Conservation (phyloP, 2,797 vertebrate species). For the Danio jaintianensis region DNA sequence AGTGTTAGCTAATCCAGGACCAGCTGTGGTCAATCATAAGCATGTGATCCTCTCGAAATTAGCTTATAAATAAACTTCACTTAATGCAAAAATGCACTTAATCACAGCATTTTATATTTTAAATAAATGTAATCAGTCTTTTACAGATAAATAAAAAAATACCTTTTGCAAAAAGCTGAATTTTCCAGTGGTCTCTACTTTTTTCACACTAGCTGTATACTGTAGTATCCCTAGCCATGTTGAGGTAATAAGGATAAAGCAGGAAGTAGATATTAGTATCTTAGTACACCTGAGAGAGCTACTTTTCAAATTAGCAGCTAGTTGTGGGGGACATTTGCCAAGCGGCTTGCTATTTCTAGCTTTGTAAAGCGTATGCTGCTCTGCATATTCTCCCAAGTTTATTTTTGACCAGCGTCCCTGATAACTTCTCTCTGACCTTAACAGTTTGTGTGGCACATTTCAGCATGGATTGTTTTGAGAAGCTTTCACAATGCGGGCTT, state of each 20-base stretch:
- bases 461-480: constrained; percentile 6
- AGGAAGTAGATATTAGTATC: neutral
- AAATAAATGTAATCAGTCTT: too few species aligned
- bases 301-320: neutral
- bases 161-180: too few species aligned
- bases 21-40: too few species aligned
- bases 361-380: neutral
- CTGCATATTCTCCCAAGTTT: neutral
- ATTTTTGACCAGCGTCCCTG: neutral
- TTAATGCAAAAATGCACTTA: too few species aligned
- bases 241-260: neutral
- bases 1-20: too few species aligned
- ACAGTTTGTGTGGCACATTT: neutral
- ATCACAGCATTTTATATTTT: too few species aligned
- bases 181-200: too few species aligned
- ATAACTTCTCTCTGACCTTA: neutral
- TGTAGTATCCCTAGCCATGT: neutral
- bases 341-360: neutral
- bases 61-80: too few species aligned
- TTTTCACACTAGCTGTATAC: too few species aligned
- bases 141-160: too few species aligned
- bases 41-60: too few species aligned
- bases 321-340: neutral
- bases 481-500: neutral
- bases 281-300: too few species aligned